These are phyloP conservation scores for Strix occidentalis DNA, from an alignment of 2,797 vertebrate genomes.

Conservation along the genomic window DNA sequence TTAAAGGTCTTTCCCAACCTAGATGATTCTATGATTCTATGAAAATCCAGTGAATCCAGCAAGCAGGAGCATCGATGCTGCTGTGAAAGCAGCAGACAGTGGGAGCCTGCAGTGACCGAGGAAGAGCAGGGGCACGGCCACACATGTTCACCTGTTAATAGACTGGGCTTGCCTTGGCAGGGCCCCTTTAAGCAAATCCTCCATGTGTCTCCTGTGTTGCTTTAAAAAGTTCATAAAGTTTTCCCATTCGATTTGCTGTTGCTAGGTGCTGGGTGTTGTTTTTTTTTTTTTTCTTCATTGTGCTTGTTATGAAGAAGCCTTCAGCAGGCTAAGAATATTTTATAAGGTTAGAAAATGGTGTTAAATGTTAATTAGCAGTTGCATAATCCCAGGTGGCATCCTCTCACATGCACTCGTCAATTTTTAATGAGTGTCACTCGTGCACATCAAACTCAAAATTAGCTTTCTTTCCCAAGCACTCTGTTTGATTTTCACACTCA, in stretches of 20 bases:
- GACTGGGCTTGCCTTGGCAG: not conserved
- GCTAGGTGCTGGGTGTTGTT: constrained; percentile 60
- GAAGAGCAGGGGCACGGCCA: not conserved
- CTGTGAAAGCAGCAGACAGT: no score
- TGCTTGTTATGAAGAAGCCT: constrained; percentile 65
- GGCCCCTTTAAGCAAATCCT: not conserved
- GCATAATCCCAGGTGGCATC: constrained; percentile 75
- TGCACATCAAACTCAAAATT: constrained; percentile 70
- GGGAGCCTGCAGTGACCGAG: no score
- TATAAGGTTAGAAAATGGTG: constrained; percentile 74
- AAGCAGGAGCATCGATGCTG: not conserved
- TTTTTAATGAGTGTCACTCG: constrained; percentile 74
- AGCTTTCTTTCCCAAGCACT: constrained; percentile 55
- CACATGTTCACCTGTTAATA: not conserved
- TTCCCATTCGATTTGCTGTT: constrained; percentile 66
- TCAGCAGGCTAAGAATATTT: constrained; percentile 69
- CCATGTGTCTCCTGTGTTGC: constrained; percentile 19
- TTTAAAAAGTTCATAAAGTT: constrained; percentile 64
- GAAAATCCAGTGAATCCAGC: not conserved
- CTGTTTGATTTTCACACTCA: constrained; percentile 60
- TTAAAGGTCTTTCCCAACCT: not conserved
- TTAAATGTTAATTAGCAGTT: constrained; percentile 81
- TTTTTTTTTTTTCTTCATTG: not conserved
- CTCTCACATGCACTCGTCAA: constrained; percentile 70
- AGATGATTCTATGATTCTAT: not conserved